Base-by-base conservation (phyloP, 1,140 invertebrate species). In the Notospermus geniculatus region DNA sequence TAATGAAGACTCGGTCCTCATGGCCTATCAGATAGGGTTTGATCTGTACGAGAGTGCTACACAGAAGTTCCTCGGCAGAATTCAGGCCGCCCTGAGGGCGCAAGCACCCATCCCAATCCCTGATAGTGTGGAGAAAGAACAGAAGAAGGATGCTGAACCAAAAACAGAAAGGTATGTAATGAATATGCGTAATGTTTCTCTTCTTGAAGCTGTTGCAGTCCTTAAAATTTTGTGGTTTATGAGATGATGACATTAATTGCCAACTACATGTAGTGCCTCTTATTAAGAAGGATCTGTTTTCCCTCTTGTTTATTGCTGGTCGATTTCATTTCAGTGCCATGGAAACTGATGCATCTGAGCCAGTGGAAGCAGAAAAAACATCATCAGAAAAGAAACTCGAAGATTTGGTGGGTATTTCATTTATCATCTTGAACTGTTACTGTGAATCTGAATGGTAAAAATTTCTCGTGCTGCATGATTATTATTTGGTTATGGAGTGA, bases 21-120 rank as follows among this genome's bases (percentile, higher is more conserved):
- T 98, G 93, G 95, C 93, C 0, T 98, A 97, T 82, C 97, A 99
- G 84, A 98, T 99, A 72, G 95, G 90, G 0, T 99, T 99, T 84
- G 97, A 99, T 86, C 85, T 99, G 64, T 99, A 99, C 75, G 97
- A 99, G 82, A 97, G 93, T 63, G 97, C 96, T 0, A 98, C 95
- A 0, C 97, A 99, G 83, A 94, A 98, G 76, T 98, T 98, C 76
- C 83, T 99, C 19, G 89, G 88, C 28, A 86, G 91, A 70, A 92
- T 99, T 11, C 77, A 76, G 56, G 65, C 72, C 45, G 69, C 76
- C 0, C 71, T 81, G 1, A 64, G 75, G 41, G 71, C 68, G 11
- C 68, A 71, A 11, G 74, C 75, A 22, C 77, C 77, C 5, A 56
- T 75, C 9, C 72, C 77, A 17, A 56, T 68, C 11, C 45, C 60